phyloP scores from a whole-genome alignment of 1,140 invertebrate genomes.

The Cylas formicarius region DNA sequence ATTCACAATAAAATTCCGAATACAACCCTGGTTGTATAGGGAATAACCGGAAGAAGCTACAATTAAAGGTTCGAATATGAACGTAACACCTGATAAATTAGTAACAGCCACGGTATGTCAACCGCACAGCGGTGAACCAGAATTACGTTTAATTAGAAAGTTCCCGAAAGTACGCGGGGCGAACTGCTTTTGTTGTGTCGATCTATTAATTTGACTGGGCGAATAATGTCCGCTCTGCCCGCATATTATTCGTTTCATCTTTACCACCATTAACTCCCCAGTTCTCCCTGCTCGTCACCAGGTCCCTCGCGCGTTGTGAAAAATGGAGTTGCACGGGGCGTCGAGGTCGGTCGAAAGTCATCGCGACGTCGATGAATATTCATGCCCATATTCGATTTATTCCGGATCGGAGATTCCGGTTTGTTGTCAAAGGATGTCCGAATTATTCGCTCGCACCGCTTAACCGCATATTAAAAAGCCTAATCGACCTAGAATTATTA shows the following conservation, averaged over 20 bases:
- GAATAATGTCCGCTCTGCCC: background rate
- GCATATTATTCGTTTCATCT: background rate
- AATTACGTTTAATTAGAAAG: constrained; percentile 17
- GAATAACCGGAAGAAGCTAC: constrained; percentile 22
- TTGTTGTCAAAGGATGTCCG: background rate
- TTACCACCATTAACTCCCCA: no score
- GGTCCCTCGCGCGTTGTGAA: background rate
- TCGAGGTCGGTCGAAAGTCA: constrained; percentile 3
- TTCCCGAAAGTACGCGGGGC: background rate
- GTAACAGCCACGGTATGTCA: constrained; percentile 21
- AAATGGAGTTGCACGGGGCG: no score
- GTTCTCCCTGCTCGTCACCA: no score
- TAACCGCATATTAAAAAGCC: constrained; percentile 8
- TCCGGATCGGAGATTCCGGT: background rate
- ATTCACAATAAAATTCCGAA: no score
- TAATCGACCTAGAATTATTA: constrained; percentile 8
- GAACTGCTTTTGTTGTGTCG: constrained; percentile 4
- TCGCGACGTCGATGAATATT: constrained; percentile 6
- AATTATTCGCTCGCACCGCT: constrained; percentile 5
- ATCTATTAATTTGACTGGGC: constrained; percentile 1
- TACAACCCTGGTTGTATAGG: no score
- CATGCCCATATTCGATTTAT: constrained; percentile 1
- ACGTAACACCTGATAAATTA: constrained; percentile 34
- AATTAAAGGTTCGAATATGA: constrained; percentile 28
- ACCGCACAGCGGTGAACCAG: constrained; percentile 13